Percentiles rank a stretch among this genome's conserved stretches.
These are phyloP conservation scores for Heliconius charithonia DNA, from an alignment of 2,888 invertebrate genomes.

Conservation along the genomic window DNA sequence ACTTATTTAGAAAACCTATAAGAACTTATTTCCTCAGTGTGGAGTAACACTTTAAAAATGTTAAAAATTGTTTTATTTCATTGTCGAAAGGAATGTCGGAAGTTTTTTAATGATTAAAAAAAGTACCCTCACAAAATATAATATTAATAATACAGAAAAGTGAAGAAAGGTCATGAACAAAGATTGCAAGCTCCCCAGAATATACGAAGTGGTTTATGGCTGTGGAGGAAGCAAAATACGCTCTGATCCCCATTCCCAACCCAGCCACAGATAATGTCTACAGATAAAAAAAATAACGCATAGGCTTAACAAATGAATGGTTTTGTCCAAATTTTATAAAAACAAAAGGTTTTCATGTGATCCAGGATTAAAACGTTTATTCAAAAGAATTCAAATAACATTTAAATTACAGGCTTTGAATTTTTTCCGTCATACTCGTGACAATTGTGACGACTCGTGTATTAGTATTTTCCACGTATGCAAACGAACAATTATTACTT, in stretches of 20 bases:
- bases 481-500: neutral
- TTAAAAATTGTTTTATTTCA: too few relatives aligned
- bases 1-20: too few relatives aligned
- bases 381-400: neutral
- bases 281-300: neutral
- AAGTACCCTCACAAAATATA: neutral
- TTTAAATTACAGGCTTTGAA: conserved; percentile 3
- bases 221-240: neutral
- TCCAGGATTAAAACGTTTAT: conserved; percentile 5
- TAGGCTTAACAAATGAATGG: neutral
- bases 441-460: conserved; percentile 3
- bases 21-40: too few relatives aligned
- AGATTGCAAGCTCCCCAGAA: neutral
- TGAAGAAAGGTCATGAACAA: neutral
- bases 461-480: neutral
- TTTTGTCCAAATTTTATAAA: neutral
- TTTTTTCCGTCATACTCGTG: conserved; percentile 5
- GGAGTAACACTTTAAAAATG: too few relatives aligned
- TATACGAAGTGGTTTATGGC: neutral
- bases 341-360: neutral
- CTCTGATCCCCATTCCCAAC: neutral
- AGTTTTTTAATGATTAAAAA: neutral
- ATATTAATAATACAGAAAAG: neutral
- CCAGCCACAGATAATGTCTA: neutral
- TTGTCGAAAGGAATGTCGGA: neutral